phyloP scores from a whole-genome alignment of 2,113 vertebrate genomes.

The Grammomys dolichurus region DNA sequence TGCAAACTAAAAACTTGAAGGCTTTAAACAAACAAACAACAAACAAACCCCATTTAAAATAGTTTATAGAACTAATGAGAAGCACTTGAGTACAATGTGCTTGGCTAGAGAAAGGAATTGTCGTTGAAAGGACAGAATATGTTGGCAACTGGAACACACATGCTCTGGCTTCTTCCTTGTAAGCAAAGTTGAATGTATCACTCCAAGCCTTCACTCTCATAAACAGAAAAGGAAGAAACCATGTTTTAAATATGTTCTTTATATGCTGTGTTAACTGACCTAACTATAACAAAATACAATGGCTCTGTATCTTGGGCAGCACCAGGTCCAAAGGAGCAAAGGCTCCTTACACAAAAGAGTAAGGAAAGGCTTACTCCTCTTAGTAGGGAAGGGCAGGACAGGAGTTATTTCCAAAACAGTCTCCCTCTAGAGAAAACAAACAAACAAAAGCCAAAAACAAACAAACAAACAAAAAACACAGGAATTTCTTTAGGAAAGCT shows the following conservation, averaged over 20 bases:
- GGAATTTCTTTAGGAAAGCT: neutral
- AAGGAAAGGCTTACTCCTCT: neutral
- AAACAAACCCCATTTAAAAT: neutral
- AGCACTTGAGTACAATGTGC: neutral
- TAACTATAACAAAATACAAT: neutral
- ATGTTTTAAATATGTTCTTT: neutral
- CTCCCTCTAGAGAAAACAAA: neutral
- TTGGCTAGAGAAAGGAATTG: neutral
- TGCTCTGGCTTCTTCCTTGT: neutral
- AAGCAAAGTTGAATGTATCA: neutral
- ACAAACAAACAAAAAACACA: no score
- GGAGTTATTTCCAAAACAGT: neutral
- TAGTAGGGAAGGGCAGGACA: neutral
- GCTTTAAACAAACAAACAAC: neutral
- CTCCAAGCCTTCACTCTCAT: constrained; percentile 25
- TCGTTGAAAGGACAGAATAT: neutral
- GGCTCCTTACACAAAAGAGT: neutral
- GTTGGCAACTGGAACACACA: neutral
- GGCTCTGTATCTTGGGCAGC: neutral
- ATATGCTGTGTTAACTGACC: neutral
- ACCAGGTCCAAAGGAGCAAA: neutral
- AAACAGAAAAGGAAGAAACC: neutral
- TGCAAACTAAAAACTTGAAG: constrained; percentile 30
- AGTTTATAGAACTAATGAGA: neutral
- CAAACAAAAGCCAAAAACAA: neutral